These are phyloP conservation scores for Nymphalis urticae DNA, from an alignment of 2,888 invertebrate genomes.

Conservation along the genomic window DNA sequence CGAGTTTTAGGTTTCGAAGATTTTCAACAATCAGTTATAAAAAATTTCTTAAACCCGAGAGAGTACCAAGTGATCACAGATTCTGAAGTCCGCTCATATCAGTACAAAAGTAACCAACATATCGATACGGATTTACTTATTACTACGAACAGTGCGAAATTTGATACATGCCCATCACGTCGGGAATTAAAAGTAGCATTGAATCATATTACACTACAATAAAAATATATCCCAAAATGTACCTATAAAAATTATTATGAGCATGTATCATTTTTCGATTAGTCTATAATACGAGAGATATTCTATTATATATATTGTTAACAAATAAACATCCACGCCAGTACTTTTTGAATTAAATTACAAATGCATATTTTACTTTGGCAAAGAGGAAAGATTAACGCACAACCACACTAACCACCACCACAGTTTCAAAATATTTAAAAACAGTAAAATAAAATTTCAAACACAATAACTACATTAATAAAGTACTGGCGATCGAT, in stretches of 20 bases:
- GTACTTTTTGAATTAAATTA: conserved; percentile 62
- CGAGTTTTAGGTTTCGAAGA: conserved; percentile 55
- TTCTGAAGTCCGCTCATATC: conserved; percentile 73
- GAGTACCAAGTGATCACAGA: conserved; percentile 82
- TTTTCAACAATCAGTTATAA: conserved; percentile 64
- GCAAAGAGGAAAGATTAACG: conserved; percentile 59
- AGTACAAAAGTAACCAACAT: conserved; percentile 71
- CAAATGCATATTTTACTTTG: conserved; percentile 74
- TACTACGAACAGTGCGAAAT: conserved; percentile 62
- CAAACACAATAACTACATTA: conserved; percentile 50
- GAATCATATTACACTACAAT: neutral
- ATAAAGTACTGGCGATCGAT: conserved; percentile 62
- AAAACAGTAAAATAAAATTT: conserved; percentile 57
- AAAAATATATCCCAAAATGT: conserved; percentile 3
- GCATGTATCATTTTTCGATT: conserved; percentile 69
- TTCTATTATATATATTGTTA: conserved; percentile 57
- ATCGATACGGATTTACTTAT: conserved; percentile 71
- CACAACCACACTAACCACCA: conserved; percentile 55
- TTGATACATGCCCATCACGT: conserved; percentile 65
- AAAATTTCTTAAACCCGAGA: conserved; percentile 77
- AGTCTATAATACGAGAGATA: conserved; percentile 62
- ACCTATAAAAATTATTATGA: conserved; percentile 47
- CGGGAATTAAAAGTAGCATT: conserved; percentile 2
- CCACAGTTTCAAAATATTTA: conserved; percentile 45
- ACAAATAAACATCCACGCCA: conserved; percentile 59